These are phyloP conservation scores for Pampus argenteus DNA, from an alignment of 2,797 vertebrate species.

Conservation along the genomic window DNA sequence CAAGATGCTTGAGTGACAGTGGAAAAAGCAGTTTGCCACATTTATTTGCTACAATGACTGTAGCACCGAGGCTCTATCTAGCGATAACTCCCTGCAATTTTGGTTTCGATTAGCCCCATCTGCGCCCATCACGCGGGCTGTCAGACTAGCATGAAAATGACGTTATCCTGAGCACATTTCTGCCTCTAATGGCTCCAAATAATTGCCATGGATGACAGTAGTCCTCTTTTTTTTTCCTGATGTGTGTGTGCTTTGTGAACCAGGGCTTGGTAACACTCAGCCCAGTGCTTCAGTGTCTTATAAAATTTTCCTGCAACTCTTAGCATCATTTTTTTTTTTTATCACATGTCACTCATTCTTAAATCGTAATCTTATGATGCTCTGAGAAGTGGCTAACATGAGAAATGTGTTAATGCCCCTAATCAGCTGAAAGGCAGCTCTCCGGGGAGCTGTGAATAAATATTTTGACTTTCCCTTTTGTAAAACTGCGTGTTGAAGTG, in stretches of 20 bases:
- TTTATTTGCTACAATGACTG: slow-evolving; percentile 58
- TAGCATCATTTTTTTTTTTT: slow-evolving; percentile 2
- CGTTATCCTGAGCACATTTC: slow-evolving; percentile 63
- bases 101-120: slow-evolving; percentile 57
- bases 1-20: slow-evolving; percentile 63
- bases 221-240: slow-evolving; percentile 22
- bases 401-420: slow-evolving; percentile 52
- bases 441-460: slow-evolving; percentile 68
- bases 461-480: slow-evolving; percentile 66
- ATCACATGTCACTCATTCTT: slow-evolving; percentile 55
- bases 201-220: slow-evolving; percentile 55
- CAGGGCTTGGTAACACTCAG: slow-evolving; percentile 15
- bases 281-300: slow-evolving; percentile 2
- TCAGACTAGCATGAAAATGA: slow-evolving; percentile 65
- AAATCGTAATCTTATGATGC: slow-evolving; percentile 51
- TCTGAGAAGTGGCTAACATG: slow-evolving; percentile 48
- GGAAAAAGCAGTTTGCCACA: slow-evolving; percentile 66
- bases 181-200: slow-evolving; percentile 69
- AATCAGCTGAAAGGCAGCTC: slow-evolving; percentile 62
- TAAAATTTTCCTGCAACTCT: slow-evolving; percentile 31
- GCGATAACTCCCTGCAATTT: slow-evolving; percentile 71
- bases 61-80: slow-evolving; percentile 34
- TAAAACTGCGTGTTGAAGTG: slow-evolving; percentile 39
- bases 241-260: slow-evolving; percentile 31
- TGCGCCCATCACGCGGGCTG: slow-evolving; percentile 59